Base-by-base conservation (phyloP, 1,140 invertebrate species). In the Cydia strobilella region DNA sequence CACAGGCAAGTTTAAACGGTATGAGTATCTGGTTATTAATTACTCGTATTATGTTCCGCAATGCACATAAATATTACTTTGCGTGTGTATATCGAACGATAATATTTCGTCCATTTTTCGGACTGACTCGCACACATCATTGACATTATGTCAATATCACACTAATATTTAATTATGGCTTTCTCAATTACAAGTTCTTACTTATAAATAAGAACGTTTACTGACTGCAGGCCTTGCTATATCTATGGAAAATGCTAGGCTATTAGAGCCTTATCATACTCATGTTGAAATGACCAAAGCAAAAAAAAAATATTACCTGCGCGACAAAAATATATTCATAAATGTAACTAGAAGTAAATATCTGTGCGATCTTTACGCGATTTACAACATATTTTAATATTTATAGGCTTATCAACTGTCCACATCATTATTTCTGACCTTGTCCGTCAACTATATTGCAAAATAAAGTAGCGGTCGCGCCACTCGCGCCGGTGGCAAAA, bases 341-440 rank as follows among this genome's bases (percentile, higher is more conserved):
- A 51, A 51, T 51, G 48, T 51, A 51, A n/a, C 39, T 2, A 12
- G 13, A 42, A 42, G 39, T 13, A 42, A 42, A 42, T 6, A 42
- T 12, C 39, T 12, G 10, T 15, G 13, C 42, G 42, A 13, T 45
- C 12, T 45, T 12, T 15, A 3, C 42, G 42, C 42, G 3, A 15
- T 13, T 45, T 45, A 45, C 42, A 45, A 13, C 3, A 45, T 1
- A 45, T 45, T 39, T 39, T 39, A 39, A 3, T 45, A 45, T 45
- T 45, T 4, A 45, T 12, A 42, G 4, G 42, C 42, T 15, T 15
- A 13, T 3, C 42, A 45, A 45, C 42, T 45, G 42, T n/a, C 48
- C 48, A 18, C 48, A 51, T 18, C 48, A 51, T 51, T 18, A 51
- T 51, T 51, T 51, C 48, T 51, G n/a, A 51, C 48, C 48, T 51